Percentiles rank a stretch among this genome's conserved stretches.
These are phyloP conservation scores for Procambarus virginalis DNA, from an alignment of 1,140 invertebrate species.

Conservation along the genomic window DNA sequence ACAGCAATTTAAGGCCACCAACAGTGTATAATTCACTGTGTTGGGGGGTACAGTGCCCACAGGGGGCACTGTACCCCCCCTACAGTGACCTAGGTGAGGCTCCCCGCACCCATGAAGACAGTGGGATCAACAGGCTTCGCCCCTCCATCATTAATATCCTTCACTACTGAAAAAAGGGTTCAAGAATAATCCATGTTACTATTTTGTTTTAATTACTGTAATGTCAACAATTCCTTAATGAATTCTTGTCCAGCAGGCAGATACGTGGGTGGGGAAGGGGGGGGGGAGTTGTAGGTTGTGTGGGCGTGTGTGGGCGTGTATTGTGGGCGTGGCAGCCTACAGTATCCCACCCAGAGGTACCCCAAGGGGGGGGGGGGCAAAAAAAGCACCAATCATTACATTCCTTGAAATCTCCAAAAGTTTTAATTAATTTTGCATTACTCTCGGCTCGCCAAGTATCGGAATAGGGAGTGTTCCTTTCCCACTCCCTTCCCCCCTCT, in stretches of 20 bases:
- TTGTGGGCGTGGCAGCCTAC: neutral
- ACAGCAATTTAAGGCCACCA: too few relatives aligned
- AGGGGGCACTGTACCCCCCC: too few relatives aligned
- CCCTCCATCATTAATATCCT: neutral
- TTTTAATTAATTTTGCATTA: conserved; percentile 20
- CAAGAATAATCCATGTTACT: neutral
- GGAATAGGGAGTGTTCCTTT: neutral
- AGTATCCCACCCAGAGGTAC: neutral
- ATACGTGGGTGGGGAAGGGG: too few relatives aligned
- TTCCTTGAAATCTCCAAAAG: neutral
- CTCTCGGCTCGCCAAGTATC: neutral
- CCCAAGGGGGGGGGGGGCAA: neutral
- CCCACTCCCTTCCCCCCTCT: neutral
- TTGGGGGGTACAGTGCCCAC: too few relatives aligned
- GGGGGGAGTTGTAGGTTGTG: neutral
- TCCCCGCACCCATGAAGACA: too few relatives aligned
- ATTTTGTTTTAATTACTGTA: neutral
- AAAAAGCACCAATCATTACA: neutral
- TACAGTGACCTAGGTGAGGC: too few relatives aligned
- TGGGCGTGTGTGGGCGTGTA: too few relatives aligned
- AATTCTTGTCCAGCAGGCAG: neutral
- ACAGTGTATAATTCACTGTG: too few relatives aligned
- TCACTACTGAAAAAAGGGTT: neutral
- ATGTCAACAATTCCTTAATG: neutral
- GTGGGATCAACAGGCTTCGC: neutral